Conservation (phyloP, 2,888 invertebrate genomes). For the Tachina grossa region DNA sequence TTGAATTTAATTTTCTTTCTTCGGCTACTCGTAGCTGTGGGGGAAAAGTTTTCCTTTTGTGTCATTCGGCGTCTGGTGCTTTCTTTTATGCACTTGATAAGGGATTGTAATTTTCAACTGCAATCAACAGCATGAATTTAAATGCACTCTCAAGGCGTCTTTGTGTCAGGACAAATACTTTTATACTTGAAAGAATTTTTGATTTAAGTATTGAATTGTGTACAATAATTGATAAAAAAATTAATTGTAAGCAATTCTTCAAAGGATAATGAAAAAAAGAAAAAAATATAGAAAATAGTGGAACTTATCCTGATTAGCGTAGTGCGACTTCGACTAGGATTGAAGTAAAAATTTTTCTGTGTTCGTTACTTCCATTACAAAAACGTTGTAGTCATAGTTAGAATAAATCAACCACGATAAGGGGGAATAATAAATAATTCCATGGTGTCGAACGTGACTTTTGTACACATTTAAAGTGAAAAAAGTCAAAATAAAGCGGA, state of each 20-base stretch:
- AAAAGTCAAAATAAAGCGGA: too few relatives aligned
- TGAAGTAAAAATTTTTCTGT: too few relatives aligned
- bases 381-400: too few relatives aligned
- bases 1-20: background rate
- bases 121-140: constrained; percentile 46
- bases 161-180: background rate
- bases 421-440: too few relatives aligned
- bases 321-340: too few relatives aligned
- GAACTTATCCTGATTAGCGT: background rate
- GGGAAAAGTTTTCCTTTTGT: background rate
- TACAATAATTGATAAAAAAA: background rate
- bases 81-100: constrained; percentile 17
- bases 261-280: background rate
- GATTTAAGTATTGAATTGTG: background rate
- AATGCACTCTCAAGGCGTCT: background rate
- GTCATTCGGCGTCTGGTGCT: background rate
- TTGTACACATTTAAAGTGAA: too few relatives aligned
- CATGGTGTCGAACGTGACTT: too few relatives aligned
- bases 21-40: background rate
- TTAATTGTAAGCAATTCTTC: background rate
- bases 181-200: background rate
- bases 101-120: constrained; percentile 45
- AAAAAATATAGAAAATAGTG: background rate
- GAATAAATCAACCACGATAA: too few relatives aligned
- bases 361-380: too few relatives aligned